phyloP scores from a whole-genome alignment of 1,140 invertebrate genomes.

The Heterodera schachtii region DNA sequence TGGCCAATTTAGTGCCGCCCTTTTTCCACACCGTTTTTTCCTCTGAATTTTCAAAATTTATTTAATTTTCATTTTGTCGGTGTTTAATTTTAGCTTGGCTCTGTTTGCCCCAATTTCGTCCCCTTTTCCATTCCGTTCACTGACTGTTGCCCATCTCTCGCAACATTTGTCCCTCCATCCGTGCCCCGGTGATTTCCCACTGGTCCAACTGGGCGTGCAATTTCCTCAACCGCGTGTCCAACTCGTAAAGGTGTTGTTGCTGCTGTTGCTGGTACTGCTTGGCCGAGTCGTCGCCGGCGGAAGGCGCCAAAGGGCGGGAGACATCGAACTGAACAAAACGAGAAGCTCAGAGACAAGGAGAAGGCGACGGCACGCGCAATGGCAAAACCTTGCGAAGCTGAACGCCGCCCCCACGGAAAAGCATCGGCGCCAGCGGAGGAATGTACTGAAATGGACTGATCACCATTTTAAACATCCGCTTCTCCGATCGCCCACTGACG shows the following conservation, averaged over 20 bases:
- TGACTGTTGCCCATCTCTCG: constrained; percentile 18
- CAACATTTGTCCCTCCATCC: constrained; percentile 23
- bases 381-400: neutral
- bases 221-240: constrained; percentile 21
- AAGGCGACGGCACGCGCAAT: no score
- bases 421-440: constrained; percentile 27
- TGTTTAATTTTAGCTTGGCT: no score
- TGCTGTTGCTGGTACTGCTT: constrained; percentile 4
- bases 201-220: constrained; percentile 29
- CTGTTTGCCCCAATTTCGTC: no score
- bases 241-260: constrained; percentile 13
- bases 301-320: neutral
- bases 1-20: constrained; percentile 4
- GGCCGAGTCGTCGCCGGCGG: neutral
- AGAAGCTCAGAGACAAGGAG: neutral
- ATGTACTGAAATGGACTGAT: constrained; percentile 21
- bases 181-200: constrained; percentile 23
- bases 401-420: neutral
- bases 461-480: neutral
- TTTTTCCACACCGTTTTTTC: constrained; percentile 22
- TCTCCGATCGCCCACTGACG: neutral
- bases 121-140: neutral
- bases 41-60: neutral
- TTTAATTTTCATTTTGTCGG: no score
- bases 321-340: neutral